These are phyloP conservation scores for Panulirus ornatus DNA, from an alignment of 1,140 invertebrate species.

Conservation along the genomic window DNA sequence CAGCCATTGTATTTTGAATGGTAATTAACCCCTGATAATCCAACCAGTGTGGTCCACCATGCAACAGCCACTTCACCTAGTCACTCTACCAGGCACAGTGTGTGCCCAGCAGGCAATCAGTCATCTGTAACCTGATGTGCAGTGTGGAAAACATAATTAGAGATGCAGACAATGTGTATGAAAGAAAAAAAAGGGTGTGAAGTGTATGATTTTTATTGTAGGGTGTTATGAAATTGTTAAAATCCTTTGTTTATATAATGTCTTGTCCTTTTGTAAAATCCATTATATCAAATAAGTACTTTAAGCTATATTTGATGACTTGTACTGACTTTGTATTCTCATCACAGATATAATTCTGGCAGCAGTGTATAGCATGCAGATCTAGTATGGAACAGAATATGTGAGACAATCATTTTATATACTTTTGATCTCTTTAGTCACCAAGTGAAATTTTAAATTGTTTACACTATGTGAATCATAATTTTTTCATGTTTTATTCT, in stretches of 20 bases:
- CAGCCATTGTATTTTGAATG: too few relatives aligned
- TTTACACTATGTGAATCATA: background rate
- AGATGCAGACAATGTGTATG: too few relatives aligned
- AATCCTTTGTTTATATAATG: background rate
- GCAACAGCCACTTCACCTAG: too few relatives aligned
- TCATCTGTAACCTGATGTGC: too few relatives aligned
- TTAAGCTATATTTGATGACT: background rate
- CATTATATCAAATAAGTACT: conserved; percentile 2
- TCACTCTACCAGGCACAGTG: too few relatives aligned
- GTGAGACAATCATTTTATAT: background rate
- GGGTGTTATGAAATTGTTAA: background rate
- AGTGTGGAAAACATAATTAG: too few relatives aligned
- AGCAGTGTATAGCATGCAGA: background rate
- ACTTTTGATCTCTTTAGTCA: background rate
- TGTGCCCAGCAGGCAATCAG: too few relatives aligned
- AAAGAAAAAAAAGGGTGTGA: background rate
- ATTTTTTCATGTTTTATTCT: background rate
- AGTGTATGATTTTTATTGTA: background rate
- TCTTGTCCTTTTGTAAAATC: background rate
- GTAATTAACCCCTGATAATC: too few relatives aligned
- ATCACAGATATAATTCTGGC: background rate
- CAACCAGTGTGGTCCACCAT: too few relatives aligned
- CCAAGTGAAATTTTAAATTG: background rate
- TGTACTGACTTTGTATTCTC: background rate
- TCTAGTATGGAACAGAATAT: background rate